phyloP scores from a whole-genome alignment of 2,797 vertebrate species.

The Leuciscus waleckii region DNA sequence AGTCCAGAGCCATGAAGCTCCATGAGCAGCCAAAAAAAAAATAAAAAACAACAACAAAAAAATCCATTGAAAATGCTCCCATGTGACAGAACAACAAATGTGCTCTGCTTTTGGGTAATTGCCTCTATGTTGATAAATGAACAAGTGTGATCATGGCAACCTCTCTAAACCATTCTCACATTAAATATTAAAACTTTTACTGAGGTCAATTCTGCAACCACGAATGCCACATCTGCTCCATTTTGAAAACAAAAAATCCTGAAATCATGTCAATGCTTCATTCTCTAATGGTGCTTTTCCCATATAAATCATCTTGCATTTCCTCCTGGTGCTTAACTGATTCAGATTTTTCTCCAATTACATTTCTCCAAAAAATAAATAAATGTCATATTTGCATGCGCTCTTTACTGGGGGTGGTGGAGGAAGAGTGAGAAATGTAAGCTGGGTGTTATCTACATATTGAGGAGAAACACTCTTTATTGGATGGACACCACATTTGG shows the following conservation, averaged over 20 bases:
- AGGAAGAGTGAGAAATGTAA: neutral
- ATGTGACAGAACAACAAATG: constrained; percentile 59
- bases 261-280: neutral
- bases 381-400: constrained; percentile 53
- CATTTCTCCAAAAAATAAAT: constrained; percentile 25
- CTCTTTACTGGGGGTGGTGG: constrained; percentile 7
- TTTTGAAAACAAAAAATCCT: neutral
- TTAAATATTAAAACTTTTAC: constrained; percentile 45
- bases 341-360: constrained; percentile 33
- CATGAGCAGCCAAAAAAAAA: constrained; percentile 36
- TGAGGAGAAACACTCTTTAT: constrained; percentile 12
- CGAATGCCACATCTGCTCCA: neutral
- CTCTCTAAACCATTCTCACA: constrained; percentile 35
- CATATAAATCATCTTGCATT: neutral
- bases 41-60: neutral
- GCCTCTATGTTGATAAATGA: constrained; percentile 58
- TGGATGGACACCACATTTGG: constrained; percentile 21
- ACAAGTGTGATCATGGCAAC: constrained; percentile 34
- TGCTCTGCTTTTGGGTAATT: constrained; percentile 57
- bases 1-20: constrained; percentile 9
- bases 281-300: constrained; percentile 1
- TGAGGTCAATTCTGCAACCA: constrained; percentile 9
- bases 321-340: neutral
- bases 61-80: constrained; percentile 42
- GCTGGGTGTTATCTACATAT: constrained; percentile 27